Evolutionary conservation across 2,888 invertebrate species (phyloP).

Genomic region (Deroplatys truncata): DNA sequence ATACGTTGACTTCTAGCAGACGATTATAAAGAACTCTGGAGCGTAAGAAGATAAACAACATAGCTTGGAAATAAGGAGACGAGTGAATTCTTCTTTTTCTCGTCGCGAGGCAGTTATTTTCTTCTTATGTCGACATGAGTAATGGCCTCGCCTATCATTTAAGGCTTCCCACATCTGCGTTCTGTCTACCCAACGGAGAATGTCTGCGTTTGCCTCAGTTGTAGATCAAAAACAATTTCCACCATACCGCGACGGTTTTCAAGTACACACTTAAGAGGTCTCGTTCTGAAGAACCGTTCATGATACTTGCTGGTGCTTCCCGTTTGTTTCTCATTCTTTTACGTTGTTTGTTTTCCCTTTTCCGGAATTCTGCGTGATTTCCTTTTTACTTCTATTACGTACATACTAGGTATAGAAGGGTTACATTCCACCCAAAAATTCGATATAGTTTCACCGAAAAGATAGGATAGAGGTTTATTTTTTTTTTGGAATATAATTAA

Average conservation of each 20-base stretch:
- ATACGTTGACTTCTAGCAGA: neutral
- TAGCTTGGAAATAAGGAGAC: neutral
- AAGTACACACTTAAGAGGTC: too few species aligned
- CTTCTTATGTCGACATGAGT: neutral
- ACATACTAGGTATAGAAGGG: too few species aligned
- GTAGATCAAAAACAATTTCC: neutral
- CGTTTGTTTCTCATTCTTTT: too few species aligned
- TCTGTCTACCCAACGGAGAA: neutral
- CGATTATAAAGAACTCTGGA: neutral
- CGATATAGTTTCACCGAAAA: too few species aligned
- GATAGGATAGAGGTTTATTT: too few species aligned
- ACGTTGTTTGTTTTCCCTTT: too few species aligned
- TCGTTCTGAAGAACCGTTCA: too few species aligned
- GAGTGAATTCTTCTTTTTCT: neutral
- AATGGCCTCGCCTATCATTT: neutral
- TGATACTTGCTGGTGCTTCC: too few species aligned
- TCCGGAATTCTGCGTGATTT: too few species aligned
- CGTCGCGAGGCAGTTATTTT: neutral
- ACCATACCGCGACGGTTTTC: neutral
- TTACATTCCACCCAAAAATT: too few species aligned
- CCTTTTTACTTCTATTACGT: too few species aligned
- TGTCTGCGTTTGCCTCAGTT: neutral
- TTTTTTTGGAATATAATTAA: too few species aligned
- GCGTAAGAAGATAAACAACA: neutral
- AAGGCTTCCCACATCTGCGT: neutral